Percentiles rank a stretch among this genome's conserved stretches.
Evolutionary conservation across 2,113 vertebrate genomes (phyloP).

Genomic region (cat (Felis catus)): DNA sequence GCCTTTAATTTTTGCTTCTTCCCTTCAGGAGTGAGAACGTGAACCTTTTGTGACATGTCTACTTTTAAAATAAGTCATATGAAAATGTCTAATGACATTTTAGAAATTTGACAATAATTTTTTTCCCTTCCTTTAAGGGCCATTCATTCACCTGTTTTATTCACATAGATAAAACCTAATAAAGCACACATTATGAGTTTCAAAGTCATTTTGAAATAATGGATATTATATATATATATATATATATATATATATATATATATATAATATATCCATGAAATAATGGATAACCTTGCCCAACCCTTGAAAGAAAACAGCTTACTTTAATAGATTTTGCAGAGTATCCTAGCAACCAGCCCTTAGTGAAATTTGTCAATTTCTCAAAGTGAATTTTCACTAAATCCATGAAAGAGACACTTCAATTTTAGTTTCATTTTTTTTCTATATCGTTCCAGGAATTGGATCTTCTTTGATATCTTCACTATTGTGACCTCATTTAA

Average conservation of each 20-base stretch:
- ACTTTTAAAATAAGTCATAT: conserved; percentile 15
- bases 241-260: too few species aligned
- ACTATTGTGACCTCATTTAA: conserved; percentile 37
- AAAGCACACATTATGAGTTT: conserved; percentile 47
- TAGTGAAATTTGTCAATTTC: conserved; percentile 68
- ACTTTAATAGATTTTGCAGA: conserved; percentile 46
- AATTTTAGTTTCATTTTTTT: conserved; percentile 54
- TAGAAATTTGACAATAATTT: not conserved
- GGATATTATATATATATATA: not conserved
- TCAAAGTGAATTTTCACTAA: conserved; percentile 47
- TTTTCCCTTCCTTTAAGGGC: not conserved
- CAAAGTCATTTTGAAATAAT: conserved; percentile 65
- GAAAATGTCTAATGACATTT: conserved; percentile 33
- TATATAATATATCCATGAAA: too few species aligned
- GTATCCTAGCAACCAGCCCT: conserved; percentile 66
- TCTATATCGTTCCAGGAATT: not conserved
- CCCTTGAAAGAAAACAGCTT: conserved; percentile 56
- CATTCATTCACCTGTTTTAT: conserved; percentile 47
- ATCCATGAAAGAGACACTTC: conserved; percentile 23
- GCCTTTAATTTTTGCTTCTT: not conserved
- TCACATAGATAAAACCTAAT: conserved; percentile 38
- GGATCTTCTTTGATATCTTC: not conserved
- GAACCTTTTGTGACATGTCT: not conserved
- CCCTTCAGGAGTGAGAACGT: not conserved
- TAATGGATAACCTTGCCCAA: conserved; percentile 4